Conservation (phyloP, 2,888 invertebrate species). For the Adela reaumurella region DNA sequence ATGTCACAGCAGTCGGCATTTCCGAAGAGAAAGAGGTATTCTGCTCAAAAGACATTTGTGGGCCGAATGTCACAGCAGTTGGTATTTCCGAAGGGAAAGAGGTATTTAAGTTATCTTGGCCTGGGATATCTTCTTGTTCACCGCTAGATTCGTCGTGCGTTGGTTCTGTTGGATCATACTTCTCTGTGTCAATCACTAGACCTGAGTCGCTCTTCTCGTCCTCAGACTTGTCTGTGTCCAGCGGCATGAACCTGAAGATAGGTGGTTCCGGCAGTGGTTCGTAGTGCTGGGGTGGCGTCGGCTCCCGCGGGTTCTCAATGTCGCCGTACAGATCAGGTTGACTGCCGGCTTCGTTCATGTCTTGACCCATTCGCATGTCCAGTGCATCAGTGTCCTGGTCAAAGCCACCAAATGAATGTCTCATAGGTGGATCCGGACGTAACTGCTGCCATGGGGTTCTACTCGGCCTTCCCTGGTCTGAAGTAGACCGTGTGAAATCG, state of each 20-base stretch:
- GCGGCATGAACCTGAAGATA: slow-evolving; percentile 28
- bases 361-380: slow-evolving; percentile 27
- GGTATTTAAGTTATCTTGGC: too few relatives aligned
- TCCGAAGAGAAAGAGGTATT: slow-evolving; percentile 7
- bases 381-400: slow-evolving; percentile 23
- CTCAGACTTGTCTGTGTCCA: slow-evolving; percentile 37
- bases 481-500: background rate
- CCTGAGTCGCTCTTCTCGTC: slow-evolving; percentile 55
- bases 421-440: background rate
- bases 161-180: slow-evolving; percentile 56
- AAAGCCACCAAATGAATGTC: slow-evolving; percentile 31
- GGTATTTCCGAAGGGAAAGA: slow-evolving; percentile 7
- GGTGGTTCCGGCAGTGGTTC: slow-evolving; percentile 22
- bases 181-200: slow-evolving; percentile 57
- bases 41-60: background rate
- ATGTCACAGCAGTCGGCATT: background rate
- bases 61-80: background rate
- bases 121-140: slow-evolving; percentile 26
- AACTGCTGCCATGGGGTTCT: slow-evolving; percentile 23
- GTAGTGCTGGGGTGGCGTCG: slow-evolving; percentile 13
- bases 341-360: slow-evolving; percentile 18
- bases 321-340: slow-evolving; percentile 62
- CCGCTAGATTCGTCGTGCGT: slow-evolving; percentile 38
- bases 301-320: slow-evolving; percentile 38
- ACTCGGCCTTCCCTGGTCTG: slow-evolving; percentile 12